Evolutionary conservation across 1,140 invertebrate species (phyloP).

Genomic region (Ridgeia piscesae): DNA sequence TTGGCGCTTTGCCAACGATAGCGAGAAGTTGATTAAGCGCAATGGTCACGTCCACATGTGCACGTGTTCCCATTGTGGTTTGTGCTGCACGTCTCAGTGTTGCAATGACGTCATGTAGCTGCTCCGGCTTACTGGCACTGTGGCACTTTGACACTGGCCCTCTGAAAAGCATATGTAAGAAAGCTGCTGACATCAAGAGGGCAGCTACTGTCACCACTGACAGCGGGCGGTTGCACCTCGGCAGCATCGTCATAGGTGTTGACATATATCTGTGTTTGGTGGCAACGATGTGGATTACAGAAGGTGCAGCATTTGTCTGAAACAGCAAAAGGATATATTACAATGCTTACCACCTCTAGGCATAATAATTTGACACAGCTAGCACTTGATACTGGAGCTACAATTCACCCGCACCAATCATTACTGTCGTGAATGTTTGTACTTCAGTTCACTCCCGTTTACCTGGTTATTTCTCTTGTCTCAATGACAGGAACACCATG

Average conservation of each 20-base stretch:
- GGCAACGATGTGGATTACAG: background rate
- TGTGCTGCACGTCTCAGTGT: background rate
- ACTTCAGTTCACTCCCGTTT: too few relatives aligned
- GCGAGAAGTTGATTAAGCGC: background rate
- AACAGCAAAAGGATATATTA: background rate
- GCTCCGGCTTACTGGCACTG: background rate
- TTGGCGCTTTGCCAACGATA: background rate
- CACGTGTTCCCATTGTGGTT: background rate
- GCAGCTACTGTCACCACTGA: background rate
- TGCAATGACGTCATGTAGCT: background rate
- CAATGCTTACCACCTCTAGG: too few relatives aligned
- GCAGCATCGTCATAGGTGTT: background rate
- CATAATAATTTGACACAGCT: too few relatives aligned
- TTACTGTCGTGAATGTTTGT: too few relatives aligned
- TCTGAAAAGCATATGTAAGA: background rate
- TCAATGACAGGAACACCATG: too few relatives aligned
- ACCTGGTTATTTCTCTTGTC: too few relatives aligned
- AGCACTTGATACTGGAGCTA: too few relatives aligned
- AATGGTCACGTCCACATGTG: background rate
- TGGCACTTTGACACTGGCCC: background rate
- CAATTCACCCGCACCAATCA: too few relatives aligned
- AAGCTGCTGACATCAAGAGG: background rate
- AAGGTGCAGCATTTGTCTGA: background rate
- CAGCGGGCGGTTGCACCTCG: background rate
- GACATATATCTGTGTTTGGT: background rate